phyloP scores from a whole-genome alignment of 2,113 vertebrate species.

The Romanogobio albipinnatus region DNA sequence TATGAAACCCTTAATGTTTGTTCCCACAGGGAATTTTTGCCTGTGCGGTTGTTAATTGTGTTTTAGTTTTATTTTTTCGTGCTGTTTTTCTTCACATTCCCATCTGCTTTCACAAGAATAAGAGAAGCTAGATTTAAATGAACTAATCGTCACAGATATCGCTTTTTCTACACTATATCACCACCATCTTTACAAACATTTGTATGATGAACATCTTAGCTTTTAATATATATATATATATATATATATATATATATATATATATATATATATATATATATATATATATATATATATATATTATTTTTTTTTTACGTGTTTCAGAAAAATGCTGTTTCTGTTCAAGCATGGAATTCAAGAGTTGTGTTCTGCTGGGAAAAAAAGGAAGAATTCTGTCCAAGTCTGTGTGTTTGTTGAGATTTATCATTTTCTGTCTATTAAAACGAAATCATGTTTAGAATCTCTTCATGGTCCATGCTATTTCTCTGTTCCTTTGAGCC shows the following conservation, averaged over 20 bases:
- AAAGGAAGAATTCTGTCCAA: background rate
- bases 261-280: too few relatives aligned
- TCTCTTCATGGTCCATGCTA: background rate
- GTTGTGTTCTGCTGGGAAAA: background rate
- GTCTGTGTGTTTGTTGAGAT: constrained; percentile 26
- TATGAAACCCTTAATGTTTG: constrained; percentile 9
- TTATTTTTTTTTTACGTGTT: too few relatives aligned
- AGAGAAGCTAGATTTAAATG: background rate
- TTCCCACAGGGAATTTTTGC: constrained; percentile 15
- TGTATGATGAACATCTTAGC: background rate
- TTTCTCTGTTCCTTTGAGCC: constrained; percentile 22
- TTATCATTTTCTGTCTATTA: constrained; percentile 17
- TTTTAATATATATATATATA: background rate
- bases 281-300: too few relatives aligned
- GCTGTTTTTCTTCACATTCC: constrained; percentile 21
- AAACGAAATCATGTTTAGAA: constrained; percentile 21
- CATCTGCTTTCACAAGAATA: constrained; percentile 7
- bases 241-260: too few relatives aligned
- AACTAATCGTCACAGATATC: background rate
- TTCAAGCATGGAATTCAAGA: background rate
- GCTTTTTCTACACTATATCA: background rate
- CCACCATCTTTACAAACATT: background rate
- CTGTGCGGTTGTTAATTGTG: constrained; percentile 21
- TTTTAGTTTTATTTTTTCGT: constrained; percentile 17
- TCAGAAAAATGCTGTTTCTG: background rate